Conservation (phyloP, 2,888 invertebrate species). For the Sphecodes monilicornis region DNA sequence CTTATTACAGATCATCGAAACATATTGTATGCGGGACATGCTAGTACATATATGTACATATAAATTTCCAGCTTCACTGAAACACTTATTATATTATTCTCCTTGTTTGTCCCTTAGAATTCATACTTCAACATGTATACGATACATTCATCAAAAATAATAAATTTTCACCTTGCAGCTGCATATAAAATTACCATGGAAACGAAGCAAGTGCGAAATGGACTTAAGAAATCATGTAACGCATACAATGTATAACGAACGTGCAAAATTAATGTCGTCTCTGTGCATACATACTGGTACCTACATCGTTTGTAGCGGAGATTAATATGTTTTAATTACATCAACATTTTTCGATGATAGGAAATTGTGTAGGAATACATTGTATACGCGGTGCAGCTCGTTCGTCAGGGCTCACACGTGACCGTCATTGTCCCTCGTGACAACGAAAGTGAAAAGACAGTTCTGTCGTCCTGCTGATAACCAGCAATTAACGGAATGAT, state of each 20-base stretch:
- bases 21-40: background rate
- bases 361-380: background rate
- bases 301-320: background rate
- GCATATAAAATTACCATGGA: background rate
- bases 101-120: background rate
- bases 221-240: background rate
- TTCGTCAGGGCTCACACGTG: conserved; percentile 26
- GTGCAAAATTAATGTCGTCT: too few relatives aligned
- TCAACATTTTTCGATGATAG: background rate
- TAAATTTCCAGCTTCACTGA: background rate
- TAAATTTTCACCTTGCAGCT: background rate
- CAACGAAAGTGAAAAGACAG: conserved; percentile 63
- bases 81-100: background rate
- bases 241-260: too few relatives aligned
- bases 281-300: background rate
- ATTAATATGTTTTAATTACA: background rate
- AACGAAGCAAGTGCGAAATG: background rate
- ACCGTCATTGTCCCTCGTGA: conserved; percentile 65
- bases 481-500: conserved; percentile 78
- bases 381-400: background rate
- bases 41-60: too few relatives aligned
- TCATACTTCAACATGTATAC: too few relatives aligned
- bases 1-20: rapidly evolving
- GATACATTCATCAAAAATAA: background rate
- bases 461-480: conserved; percentile 71